Conservation (phyloP, 2,797 vertebrate genomes). For the Bucorvus abyssinicus region DNA sequence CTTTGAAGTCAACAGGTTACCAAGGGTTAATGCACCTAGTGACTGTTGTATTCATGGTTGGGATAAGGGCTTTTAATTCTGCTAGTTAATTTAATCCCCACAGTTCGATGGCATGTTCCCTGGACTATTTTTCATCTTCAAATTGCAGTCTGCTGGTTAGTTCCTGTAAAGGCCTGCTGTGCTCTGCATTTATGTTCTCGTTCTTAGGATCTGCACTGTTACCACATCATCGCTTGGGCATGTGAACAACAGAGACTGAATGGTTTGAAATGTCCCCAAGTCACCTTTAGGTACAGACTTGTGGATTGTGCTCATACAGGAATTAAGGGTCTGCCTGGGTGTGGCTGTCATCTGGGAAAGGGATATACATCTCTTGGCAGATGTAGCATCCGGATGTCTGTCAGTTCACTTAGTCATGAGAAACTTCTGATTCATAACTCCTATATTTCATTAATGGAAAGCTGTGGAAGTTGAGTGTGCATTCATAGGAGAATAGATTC, state of each 20-base stretch:
- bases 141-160: constrained; percentile 22
- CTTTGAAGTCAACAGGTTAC: not conserved
- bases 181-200: constrained; percentile 12
- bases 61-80: constrained; percentile 36
- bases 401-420: not conserved
- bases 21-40: not conserved
- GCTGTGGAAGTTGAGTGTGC: not conserved
- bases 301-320: not conserved
- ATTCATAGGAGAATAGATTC: not conserved
- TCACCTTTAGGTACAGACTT: not conserved
- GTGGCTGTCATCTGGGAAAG: not conserved
- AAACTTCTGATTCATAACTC: not conserved
- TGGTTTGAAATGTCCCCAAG: not conserved
- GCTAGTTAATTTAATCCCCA: constrained; percentile 28
- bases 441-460: constrained; percentile 8
- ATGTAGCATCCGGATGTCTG: not conserved
- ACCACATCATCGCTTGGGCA: not conserved
- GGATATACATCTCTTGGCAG: not conserved
- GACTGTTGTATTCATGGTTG: not conserved
- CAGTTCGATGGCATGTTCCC: not conserved
- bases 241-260: not conserved
- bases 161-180: constrained; percentile 29
- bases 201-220: constrained; percentile 8
- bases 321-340: not conserved
- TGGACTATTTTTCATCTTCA: constrained; percentile 38